Conservation (phyloP, 2,888 invertebrate genomes). For the Tinea semifulvella region DNA sequence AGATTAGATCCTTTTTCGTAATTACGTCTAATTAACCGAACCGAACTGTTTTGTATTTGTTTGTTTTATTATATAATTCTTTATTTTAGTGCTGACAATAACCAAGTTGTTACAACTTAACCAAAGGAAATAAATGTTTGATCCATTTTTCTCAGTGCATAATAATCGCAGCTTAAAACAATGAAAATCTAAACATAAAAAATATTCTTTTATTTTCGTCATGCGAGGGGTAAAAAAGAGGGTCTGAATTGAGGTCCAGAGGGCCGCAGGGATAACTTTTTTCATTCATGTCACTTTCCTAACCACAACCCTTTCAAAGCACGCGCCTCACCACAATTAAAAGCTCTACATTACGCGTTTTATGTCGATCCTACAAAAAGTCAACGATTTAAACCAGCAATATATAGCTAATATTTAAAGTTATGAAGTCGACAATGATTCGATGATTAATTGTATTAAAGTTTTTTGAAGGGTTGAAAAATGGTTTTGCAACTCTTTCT, state of each 20-base stretch:
- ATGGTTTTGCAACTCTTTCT: not conserved
- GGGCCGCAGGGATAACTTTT: slow-evolving; percentile 3
- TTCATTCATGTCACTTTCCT: slow-evolving; percentile 2
- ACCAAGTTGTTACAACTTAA: too few species aligned
- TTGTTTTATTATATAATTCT: too few species aligned
- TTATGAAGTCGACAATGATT: not conserved
- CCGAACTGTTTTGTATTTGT: too few species aligned
- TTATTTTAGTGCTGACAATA: too few species aligned
- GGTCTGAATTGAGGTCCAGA: not conserved
- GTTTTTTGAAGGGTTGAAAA: slow-evolving; percentile 2
- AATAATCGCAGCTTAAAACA: too few species aligned
- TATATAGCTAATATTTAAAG: not conserved
- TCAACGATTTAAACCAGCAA: not conserved
- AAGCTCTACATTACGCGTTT: not conserved
- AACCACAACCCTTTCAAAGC: slow-evolving; percentile 6
- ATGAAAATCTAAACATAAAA: too few species aligned
- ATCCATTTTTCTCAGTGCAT: too few species aligned
- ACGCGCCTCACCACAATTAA: slow-evolving; percentile 5
- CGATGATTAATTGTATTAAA: slow-evolving; percentile 4
- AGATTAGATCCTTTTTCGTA: too few species aligned
- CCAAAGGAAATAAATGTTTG: too few species aligned
- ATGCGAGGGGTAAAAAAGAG: not conserved
- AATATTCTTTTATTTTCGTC: slow-evolving; percentile 1
- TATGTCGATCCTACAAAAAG: not conserved
- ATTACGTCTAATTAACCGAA: too few species aligned